These are phyloP conservation scores for Axinella damicornis DNA, from an alignment of 37 sponge, comb jelly and placozoan species.

Conservation along the genomic window DNA sequence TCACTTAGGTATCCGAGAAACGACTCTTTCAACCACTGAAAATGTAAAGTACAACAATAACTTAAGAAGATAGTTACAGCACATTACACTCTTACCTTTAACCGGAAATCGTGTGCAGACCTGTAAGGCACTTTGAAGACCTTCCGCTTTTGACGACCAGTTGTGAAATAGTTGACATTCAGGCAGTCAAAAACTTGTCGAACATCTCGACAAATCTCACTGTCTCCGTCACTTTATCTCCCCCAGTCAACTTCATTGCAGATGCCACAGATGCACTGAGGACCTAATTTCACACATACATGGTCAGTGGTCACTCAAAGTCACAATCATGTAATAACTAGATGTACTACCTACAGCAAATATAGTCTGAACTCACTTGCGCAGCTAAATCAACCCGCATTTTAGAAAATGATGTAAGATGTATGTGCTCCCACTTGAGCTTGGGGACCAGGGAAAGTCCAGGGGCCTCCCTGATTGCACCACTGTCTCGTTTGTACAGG, in stretches of 20 bases:
- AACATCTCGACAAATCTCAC: constrained; percentile 7
- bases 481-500: constrained; percentile 21
- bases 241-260: constrained; percentile 22
- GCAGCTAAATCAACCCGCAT: constrained; percentile 70
- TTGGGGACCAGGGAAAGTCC: constrained; percentile 45
- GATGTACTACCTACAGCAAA: neutral
- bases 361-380: constrained; percentile 38
- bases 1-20: no score
- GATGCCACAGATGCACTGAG: constrained; percentile 44
- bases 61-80: no score
- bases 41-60: no score
- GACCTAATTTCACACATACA: constrained; percentile 19
- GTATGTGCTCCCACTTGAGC: constrained; percentile 60
- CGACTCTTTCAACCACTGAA: no score
- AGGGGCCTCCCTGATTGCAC: no score
- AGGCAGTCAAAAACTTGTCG: constrained; percentile 57
- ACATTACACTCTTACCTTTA: no score
- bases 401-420: constrained; percentile 56
- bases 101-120: no score
- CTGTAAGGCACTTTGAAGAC: no score
- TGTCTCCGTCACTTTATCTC: constrained; percentile 18
- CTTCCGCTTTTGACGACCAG: no score
- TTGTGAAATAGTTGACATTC: constrained; percentile 53
- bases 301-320: no score
- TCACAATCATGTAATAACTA: no score